Conservation (phyloP, 2,888 invertebrate genomes). For the Cotesia congregata region DNA sequence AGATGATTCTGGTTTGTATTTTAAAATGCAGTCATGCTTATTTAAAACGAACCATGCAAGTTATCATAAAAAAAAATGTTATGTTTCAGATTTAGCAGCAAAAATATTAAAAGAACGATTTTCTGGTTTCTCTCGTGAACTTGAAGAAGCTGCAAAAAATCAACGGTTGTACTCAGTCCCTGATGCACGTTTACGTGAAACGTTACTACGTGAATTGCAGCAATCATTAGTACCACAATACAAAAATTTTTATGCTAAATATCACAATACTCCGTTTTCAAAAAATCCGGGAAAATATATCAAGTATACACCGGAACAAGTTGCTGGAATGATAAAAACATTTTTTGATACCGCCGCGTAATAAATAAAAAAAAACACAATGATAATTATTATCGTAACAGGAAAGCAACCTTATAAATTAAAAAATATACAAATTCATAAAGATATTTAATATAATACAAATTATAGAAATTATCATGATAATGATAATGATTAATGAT, state of each 20-base stretch:
- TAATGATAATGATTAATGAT: conserved; percentile 16
- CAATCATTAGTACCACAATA: conserved; percentile 90
- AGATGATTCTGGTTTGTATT: conserved; percentile 63
- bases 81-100: conserved; percentile 72
- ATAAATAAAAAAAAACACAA: conserved; percentile 44
- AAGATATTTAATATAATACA: conserved; percentile 13
- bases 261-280: conserved; percentile 84
- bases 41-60: not conserved
- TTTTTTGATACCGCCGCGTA: conserved; percentile 93
- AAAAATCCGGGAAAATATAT: conserved; percentile 96
- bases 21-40: conserved; percentile 11
- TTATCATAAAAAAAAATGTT: not conserved
- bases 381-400: conserved; percentile 10
- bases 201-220: conserved; percentile 90
- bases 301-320: conserved; percentile 88
- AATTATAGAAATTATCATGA: conserved; percentile 3
- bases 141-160: conserved; percentile 88
- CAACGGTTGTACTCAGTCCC: conserved; percentile 95
- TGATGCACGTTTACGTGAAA: conserved; percentile 89
- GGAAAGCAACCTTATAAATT: not conserved
- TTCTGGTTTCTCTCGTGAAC: conserved; percentile 91
- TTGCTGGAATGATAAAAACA: conserved; percentile 86
- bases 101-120: conserved; percentile 67
- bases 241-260: conserved; percentile 84
- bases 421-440: conserved; percentile 4